Conservation (phyloP, 2,888 invertebrate species). For the Itoplectis maculator region DNA sequence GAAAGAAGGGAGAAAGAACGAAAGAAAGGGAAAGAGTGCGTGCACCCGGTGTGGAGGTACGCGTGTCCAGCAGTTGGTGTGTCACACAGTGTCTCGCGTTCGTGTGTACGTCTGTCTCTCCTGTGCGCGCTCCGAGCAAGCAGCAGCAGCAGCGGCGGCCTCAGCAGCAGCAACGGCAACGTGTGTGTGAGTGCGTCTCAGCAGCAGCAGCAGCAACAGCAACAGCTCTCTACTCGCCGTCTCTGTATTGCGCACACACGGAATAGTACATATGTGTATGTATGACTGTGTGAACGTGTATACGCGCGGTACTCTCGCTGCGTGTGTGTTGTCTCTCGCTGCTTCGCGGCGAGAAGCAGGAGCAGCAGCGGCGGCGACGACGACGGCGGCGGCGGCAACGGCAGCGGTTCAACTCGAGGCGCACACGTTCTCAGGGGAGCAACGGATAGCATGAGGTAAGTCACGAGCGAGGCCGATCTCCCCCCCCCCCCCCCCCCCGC, state of each 20-base stretch:
- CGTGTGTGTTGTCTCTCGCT: slow-evolving; percentile 57
- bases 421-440: slow-evolving; percentile 67
- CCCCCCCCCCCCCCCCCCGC: no score
- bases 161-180: slow-evolving; percentile 13
- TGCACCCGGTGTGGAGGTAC: slow-evolving; percentile 66
- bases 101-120: slow-evolving; percentile 54
- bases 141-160: slow-evolving; percentile 3
- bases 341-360: slow-evolving; percentile 48
- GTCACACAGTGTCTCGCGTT: slow-evolving; percentile 61
- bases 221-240: slow-evolving; percentile 29
- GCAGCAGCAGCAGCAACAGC: slow-evolving; percentile 25
- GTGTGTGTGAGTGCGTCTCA: slow-evolving; percentile 36
- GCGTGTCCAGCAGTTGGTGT: slow-evolving; percentile 59
- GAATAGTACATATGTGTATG: slow-evolving; percentile 22
- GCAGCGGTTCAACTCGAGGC: slow-evolving; percentile 39
- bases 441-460: slow-evolving; percentile 73
- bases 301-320: slow-evolving; percentile 21
- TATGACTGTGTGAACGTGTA: slow-evolving; percentile 13
- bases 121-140: slow-evolving; percentile 47
- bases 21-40: slow-evolving; percentile 66
- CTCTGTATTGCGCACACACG: slow-evolving; percentile 18
- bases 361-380: slow-evolving; percentile 26
- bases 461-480: slow-evolving; percentile 72
- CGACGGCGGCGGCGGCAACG: slow-evolving; percentile 12
- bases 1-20: slow-evolving; percentile 61